Evolutionary conservation across 2,888 invertebrate genomes (phyloP).

Genomic region (Tricholauxania praeusta): DNA sequence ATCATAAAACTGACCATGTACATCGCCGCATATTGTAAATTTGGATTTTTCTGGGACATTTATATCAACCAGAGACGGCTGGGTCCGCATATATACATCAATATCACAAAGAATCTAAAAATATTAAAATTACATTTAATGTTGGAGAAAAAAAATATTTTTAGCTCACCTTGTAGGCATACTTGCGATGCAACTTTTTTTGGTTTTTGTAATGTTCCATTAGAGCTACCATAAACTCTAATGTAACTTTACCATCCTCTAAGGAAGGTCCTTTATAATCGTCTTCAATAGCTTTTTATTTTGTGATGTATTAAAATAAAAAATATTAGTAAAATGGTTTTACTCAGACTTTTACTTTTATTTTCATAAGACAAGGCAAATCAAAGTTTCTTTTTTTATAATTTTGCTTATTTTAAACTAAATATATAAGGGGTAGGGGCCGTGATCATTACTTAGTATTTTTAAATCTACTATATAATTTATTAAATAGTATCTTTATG

Average conservation of each 20-base stretch:
- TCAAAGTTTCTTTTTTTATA: no score
- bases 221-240: slow-evolving; percentile 88
- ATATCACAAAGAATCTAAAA: slow-evolving; percentile 90
- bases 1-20: slow-evolving; percentile 99
- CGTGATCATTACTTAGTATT: no score
- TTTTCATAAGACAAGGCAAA: no score
- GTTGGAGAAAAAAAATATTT: not conserved
- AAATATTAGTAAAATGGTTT: slow-evolving; percentile 18
- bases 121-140: not conserved
- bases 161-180: slow-evolving; percentile 87
- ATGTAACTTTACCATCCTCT: slow-evolving; percentile 88
- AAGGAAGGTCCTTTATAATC: slow-evolving; percentile 93
- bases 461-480: no score
- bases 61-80: slow-evolving; percentile 92
- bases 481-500: no score
- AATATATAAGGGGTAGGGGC: no score
- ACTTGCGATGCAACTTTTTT: slow-evolving; percentile 95
- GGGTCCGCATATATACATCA: slow-evolving; percentile 84
- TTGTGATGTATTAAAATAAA: slow-evolving; percentile 10
- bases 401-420: no score
- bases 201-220: slow-evolving; percentile 92
- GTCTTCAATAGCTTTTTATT: slow-evolving; percentile 85
- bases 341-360: not conserved
- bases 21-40: slow-evolving; percentile 98
- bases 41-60: slow-evolving; percentile 86